phyloP scores from a whole-genome alignment of 2,888 invertebrate genomes.

The Meloe dianella region DNA sequence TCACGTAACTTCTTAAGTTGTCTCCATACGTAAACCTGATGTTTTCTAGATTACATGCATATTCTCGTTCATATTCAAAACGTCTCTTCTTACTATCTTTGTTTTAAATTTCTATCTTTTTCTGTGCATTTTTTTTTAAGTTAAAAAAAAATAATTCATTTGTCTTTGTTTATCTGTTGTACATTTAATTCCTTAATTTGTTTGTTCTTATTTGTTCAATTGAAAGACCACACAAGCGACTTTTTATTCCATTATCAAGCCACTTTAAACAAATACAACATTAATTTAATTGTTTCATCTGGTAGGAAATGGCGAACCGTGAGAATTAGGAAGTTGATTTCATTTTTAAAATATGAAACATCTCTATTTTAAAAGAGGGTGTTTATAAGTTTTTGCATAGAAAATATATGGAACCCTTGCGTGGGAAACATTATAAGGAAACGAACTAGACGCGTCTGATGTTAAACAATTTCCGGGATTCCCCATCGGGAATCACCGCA shows the following conservation, averaged over 20 bases:
- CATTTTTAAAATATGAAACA: constrained; percentile 37
- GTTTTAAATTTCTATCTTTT: constrained; percentile 19
- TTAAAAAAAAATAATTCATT: background rate
- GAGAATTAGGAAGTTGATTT: constrained; percentile 40
- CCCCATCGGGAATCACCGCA: constrained; percentile 35
- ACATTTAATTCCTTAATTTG: constrained; percentile 29
- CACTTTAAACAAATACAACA: constrained; percentile 8
- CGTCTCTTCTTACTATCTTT: constrained; percentile 20
- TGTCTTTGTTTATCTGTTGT: constrained; percentile 16
- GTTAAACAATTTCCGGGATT: constrained; percentile 47
- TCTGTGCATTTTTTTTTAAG: too few relatives aligned
- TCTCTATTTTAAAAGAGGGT: constrained; percentile 28
- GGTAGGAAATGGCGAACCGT: constrained; percentile 34
- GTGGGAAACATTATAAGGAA: constrained; percentile 48
- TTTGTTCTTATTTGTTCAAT: constrained; percentile 28
- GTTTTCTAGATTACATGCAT: constrained; percentile 40
- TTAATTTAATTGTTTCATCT: constrained; percentile 18
- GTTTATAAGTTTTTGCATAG: constrained; percentile 34
- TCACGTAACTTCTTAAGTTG: constrained; percentile 39
- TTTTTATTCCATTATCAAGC: constrained; percentile 6
- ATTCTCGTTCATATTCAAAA: constrained; percentile 36
- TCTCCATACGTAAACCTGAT: constrained; percentile 38
- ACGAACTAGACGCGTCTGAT: constrained; percentile 48
- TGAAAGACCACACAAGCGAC: constrained; percentile 23
- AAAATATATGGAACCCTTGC: constrained; percentile 34